Evolutionary conservation across 30 jellyfish, hydroid and myxozoan genomes (phyloP).

Genomic region (Turritopsis rubra): DNA sequence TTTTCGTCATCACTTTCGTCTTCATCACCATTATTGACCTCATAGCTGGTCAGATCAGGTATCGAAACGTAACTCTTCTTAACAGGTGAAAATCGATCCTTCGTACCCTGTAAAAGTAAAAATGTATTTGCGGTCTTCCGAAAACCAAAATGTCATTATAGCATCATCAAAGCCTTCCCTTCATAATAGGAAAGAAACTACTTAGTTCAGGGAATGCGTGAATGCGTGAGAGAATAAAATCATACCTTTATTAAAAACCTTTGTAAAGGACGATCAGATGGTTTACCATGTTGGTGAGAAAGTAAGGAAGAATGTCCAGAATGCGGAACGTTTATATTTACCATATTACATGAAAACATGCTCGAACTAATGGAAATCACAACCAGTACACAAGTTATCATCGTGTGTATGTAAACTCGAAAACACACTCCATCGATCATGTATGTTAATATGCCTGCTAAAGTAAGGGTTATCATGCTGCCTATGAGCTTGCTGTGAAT

Average conservation of each 20-base stretch:
- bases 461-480: neutral
- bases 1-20: neutral
- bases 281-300: no score
- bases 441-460: neutral
- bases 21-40: neutral
- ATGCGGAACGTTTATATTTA: neutral
- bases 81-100: neutral
- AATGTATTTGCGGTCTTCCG: no score
- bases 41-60: neutral
- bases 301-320: no score
- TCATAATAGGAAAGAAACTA: no score
- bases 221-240: no score
- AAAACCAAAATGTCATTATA: no score
- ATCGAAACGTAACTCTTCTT: neutral
- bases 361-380: neutral
- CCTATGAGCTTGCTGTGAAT: neutral
- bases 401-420: neutral
- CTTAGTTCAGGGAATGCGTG: no score
- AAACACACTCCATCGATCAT: neutral
- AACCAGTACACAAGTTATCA: neutral
- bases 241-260: neutral
- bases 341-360: neutral
- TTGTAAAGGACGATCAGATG: neutral
- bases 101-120: neutral
- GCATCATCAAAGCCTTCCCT: no score